Conservation (phyloP, 2,888 invertebrate genomes). For the Ophioninae sp. region DNA sequence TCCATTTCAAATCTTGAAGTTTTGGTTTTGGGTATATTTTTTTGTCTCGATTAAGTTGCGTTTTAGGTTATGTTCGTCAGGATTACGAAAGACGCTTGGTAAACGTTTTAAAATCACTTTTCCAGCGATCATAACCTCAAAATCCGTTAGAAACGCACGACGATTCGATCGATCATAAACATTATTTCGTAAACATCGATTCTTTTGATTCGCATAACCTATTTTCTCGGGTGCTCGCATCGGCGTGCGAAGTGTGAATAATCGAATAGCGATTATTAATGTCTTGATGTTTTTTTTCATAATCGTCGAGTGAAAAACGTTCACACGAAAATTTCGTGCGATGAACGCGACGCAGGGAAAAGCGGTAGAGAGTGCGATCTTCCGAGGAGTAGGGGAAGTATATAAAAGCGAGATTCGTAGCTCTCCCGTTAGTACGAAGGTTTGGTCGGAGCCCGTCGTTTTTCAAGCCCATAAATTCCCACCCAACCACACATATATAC, state of each 20-base stretch:
- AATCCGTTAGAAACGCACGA: too few species aligned
- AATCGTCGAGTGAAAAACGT: background rate
- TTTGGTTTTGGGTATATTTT: too few species aligned
- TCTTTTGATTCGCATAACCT: too few species aligned
- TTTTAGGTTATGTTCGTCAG: too few species aligned
- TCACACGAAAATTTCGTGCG: slow-evolving; percentile 4
- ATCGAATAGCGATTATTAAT: background rate
- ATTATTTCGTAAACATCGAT: too few species aligned
- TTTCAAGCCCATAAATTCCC: slow-evolving; percentile 34
- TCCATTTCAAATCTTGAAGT: too few species aligned
- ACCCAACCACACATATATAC: background rate
- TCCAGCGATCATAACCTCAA: too few species aligned
- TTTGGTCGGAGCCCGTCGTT: slow-evolving; percentile 54
- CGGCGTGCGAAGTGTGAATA: background rate
- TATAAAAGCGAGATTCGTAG: slow-evolving; percentile 58
- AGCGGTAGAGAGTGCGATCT: slow-evolving; percentile 20
- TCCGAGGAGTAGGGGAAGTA: slow-evolving; percentile 52
- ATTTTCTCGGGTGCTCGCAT: too few species aligned
- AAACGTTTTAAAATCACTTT: too few species aligned
- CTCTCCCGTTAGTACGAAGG: slow-evolving; percentile 48
- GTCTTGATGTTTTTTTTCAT: background rate
- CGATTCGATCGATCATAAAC: too few species aligned
- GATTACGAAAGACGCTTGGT: too few species aligned
- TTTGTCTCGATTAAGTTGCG: too few species aligned
- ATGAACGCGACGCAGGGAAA: slow-evolving; percentile 24